Percentiles rank a stretch among this genome's conserved stretches.
Conservation (phyloP, 2,797 vertebrate genomes). For the Acrocephalus scirpaceus region DNA sequence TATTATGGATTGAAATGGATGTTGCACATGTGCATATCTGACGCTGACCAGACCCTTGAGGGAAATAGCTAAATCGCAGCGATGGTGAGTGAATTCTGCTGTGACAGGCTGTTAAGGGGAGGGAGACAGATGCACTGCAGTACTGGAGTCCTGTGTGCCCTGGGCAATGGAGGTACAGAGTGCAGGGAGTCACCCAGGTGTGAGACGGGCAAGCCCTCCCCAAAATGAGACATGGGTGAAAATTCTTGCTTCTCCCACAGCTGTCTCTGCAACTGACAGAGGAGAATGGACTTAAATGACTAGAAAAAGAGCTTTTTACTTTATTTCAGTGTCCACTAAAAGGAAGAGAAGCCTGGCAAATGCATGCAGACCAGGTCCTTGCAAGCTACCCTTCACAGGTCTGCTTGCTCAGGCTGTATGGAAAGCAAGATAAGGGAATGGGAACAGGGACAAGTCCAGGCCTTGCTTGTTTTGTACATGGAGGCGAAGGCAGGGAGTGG, state of each 20-base stretch:
- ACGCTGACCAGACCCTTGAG: conserved; percentile 6
- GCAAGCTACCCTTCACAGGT: background rate
- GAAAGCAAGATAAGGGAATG: background rate
- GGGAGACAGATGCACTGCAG: fast-evolving
- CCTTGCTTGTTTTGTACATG: background rate
- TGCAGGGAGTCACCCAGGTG: background rate
- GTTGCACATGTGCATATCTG: conserved; percentile 32
- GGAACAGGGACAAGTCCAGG: conserved; percentile 9
- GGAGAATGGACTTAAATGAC: background rate
- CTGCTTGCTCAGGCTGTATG: background rate
- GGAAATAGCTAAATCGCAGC: background rate
- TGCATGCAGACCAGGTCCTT: fast-evolving
- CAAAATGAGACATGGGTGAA: background rate
- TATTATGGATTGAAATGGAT: conserved; percentile 43
- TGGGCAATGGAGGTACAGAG: background rate
- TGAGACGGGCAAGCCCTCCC: background rate
- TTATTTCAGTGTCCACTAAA: background rate
- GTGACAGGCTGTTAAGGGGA: background rate
- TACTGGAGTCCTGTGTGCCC: background rate
- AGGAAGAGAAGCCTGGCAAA: background rate
- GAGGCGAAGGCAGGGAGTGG: background rate
- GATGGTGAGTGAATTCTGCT: background rate
- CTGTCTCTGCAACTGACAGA: background rate
- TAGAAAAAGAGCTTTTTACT: background rate
- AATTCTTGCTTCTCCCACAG: background rate